A percentile compares a stretch with the other conserved stretches of the same genome.
phyloP scores from a whole-genome alignment of 2,113 vertebrate species.

The Microcebus jonahi region DNA sequence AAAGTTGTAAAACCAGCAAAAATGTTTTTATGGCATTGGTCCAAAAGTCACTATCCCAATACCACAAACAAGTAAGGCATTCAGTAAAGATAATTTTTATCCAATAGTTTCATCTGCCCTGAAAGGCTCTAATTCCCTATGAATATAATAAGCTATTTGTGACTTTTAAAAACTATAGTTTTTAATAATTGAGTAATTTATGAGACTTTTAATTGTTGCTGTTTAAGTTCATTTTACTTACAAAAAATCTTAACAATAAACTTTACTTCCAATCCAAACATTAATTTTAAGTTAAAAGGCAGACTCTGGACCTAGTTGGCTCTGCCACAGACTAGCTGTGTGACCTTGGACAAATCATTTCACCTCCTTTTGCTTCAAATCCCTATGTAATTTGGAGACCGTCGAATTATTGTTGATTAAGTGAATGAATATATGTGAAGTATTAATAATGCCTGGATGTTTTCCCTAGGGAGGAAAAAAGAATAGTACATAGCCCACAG shows the following conservation, averaged over 20 bases:
- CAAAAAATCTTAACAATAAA: constrained; percentile 20
- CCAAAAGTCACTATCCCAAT: background rate
- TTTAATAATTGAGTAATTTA: constrained; percentile 4
- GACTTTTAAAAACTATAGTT: background rate
- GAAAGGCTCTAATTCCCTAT: background rate
- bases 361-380: background rate
- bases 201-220: background rate
- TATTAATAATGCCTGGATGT: background rate
- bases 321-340: background rate
- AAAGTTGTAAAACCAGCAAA: background rate
- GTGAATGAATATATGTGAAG: background rate
- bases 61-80: background rate
- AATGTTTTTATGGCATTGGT: background rate
- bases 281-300: background rate
- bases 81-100: constrained; percentile 36
- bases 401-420: background rate
- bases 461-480: background rate
- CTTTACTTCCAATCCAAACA: background rate
- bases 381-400: background rate
- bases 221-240: constrained; percentile 36
- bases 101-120: background rate
- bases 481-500: background rate
- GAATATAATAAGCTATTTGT: background rate
- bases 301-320: background rate
- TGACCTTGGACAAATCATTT: background rate